Evolutionary conservation across 2,888 invertebrate species (phyloP), one percentile per base, ranked within the genome.

Genomic region (Cyrtodaria siliqua): DNA sequence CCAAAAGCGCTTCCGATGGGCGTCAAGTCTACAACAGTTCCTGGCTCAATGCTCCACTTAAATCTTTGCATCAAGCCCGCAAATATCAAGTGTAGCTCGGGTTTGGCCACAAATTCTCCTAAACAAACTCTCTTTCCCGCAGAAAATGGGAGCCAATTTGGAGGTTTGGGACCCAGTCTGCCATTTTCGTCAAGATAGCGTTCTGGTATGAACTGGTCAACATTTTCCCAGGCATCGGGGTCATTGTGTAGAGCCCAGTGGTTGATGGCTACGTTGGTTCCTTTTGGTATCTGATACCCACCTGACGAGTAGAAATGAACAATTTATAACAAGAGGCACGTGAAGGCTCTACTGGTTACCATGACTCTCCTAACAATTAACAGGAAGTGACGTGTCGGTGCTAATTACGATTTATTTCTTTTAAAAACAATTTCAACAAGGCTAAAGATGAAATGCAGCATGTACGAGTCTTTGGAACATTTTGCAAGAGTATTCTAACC

Each of bases 71-170:
- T 64, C 1, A 87, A 29, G 9, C 63, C 50, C 1, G 86, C 87
- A 49, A 86, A 75, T 2, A 87, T 61, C n/a, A 87, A 57, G 55
- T 81, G 76, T 6, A 90, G 74, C 57, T 89, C 86, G 0, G 86
- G 83, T 57, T 87, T 89, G 12, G 89, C 89, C 20, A 89, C 72
- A 1, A 72, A 56, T 67, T 89, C 89, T 23, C 89, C 90, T 0
- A 88, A 76, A 83, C 90, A 90, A 14, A 84, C 86, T n/a, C 90
- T 71, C 14, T 85, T 74, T 6, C 89, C 90, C 0, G 86, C 85
- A 14, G 87, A 86, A 68, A 90, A 90, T 0, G 90, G 90, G 27
- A 89, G 76, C 86, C 86, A 89, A 49, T 79, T 84, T 8, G 80
- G 76, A 2, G 84, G 86, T 74, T 85, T 86, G 0, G 87, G 76